Base-by-base conservation (phyloP, 2,113 vertebrate species). In the Promerops cafer region DNA sequence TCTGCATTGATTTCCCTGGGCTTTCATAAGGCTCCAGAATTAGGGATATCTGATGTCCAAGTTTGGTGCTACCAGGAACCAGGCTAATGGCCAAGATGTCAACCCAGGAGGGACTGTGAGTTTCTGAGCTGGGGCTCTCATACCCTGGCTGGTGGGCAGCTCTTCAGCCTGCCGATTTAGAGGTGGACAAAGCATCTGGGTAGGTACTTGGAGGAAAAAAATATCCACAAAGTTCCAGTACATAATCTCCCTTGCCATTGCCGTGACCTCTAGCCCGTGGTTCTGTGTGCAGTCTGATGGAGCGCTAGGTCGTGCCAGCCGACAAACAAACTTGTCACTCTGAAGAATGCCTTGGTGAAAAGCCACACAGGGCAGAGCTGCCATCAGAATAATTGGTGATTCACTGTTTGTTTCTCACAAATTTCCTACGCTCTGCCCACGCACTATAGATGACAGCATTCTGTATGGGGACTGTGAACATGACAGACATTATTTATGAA, bases 401-500 rank as follows among this genome's bases (percentile, higher is more conserved):
- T 94, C 72, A 85, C 49, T 79, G 69, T 94, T 92, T 94, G 91
- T 94, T 97, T 97, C 71, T 90, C 83, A 93, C 95, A 95, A 18
- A 44, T 71, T 83, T 95, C 94, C 86, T 90, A 33, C 9, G 2
- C 89, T 86, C 80, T 94, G 87, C 92, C 93, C 91, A 76, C 70
- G 1, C 85, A 27, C 50, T 92, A 6, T 65, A 76, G 57, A 65
- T 92, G 92, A 92, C 92, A 97, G 61, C 37, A 21, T 68, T 83
- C 75, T 68, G 68, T 82, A 68, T 86, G 74, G 60, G 57, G 86
- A 54, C 89, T 76, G 83, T 57, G 95, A 93, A 85, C 91, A 65
- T 54, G 78, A 90, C 84, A 93, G 72, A 78, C 93, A 77, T 79
- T 92, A 90, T 88, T 96, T 94, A 88, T 95, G 96, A 97, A 97